A percentile compares a stretch with the other conserved stretches of the same genome.
These are phyloP conservation scores for Oscheius sp. DNA, from an alignment of 2,888 invertebrate species.

Conservation along the genomic window DNA sequence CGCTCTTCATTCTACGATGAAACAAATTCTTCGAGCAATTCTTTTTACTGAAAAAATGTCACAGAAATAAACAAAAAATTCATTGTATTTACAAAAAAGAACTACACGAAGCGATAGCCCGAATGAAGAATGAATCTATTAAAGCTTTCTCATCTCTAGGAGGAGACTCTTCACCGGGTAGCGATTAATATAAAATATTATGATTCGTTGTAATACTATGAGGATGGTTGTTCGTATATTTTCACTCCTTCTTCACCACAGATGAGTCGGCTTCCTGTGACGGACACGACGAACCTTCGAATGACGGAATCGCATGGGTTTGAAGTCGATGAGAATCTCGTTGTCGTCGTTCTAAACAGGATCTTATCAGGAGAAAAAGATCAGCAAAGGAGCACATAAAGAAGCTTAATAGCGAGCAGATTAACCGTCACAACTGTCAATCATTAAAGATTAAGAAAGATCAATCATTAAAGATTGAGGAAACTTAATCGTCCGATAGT, in stretches of 20 bases:
- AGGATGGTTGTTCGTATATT: background rate
- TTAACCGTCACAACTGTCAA: background rate
- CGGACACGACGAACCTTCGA: conserved; percentile 19
- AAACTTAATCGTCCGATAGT: too few species aligned
- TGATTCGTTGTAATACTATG: conserved; percentile 27
- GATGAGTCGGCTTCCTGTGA: conserved; percentile 21
- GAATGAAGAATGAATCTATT: background rate
- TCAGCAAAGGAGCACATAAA: background rate
- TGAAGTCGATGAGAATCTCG: conserved; percentile 45
- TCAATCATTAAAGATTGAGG: too few species aligned
- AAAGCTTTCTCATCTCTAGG: background rate
- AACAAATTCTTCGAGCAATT: conserved; percentile 49
- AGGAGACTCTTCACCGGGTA: background rate
- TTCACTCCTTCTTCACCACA: background rate
- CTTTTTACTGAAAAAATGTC: conserved; percentile 53
- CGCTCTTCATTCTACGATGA: conserved; percentile 46
- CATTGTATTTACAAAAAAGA: background rate
- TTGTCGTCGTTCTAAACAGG: conserved; percentile 27
- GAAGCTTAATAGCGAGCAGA: background rate
- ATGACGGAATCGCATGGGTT: conserved; percentile 31
- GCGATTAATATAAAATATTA: conserved; percentile 5
- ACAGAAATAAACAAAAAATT: conserved; percentile 25
- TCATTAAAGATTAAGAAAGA: background rate
- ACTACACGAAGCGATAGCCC: background rate
- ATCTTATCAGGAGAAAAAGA: background rate